Evolutionary conservation across 2,113 vertebrate genomes (phyloP), one percentile per base, ranked within the genome.

Genomic region (Toxotes chatareus): DNA sequence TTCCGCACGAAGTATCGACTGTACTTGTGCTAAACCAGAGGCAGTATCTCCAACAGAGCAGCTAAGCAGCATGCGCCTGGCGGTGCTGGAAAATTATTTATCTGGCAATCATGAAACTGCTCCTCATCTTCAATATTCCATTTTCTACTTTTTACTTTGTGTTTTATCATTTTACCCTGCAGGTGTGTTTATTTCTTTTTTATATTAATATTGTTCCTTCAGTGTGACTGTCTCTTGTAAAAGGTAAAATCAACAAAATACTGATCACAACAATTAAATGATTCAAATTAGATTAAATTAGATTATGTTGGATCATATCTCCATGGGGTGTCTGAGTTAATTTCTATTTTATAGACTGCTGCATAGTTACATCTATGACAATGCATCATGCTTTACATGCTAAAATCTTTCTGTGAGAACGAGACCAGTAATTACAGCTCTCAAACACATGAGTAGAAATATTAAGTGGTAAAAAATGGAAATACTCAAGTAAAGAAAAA

Each of bases 21-120:
- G 11, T 14, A 46, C 11, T 14, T 4, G 8, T 14, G 44, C 27
- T 27, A 27, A 27, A 46, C 44, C 11, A 16, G 3, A 46, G 44
- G 14, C 14, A 46, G 14, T 14, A 14, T 14, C 14, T 13, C 19
- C 4, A 19, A 49, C 46, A 49, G 5, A 49, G 32, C 13, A 61
- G n/a, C 5, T 49, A 7, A 17, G 7, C 16, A 34, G 16, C 57
- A 23, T 14, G 19, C 10, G 21, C 23, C 11, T n/a, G 7, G 14
- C 42, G 66, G n/a, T 27, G 51, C 49, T 27, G 55, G n/a, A 36
- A 69, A 63, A 71, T 55, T 12, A 55, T 62, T 40, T 14, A 64
- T 49, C 31, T 51, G 40, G 14, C 13, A 31, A 63, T 56, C 32
- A 56, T 57, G 7, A 46, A 75, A 56, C 14, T 38, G 17, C 31